phyloP scores from a whole-genome alignment of 2,888 invertebrate genomes.

The Ochropacha duplaris region DNA sequence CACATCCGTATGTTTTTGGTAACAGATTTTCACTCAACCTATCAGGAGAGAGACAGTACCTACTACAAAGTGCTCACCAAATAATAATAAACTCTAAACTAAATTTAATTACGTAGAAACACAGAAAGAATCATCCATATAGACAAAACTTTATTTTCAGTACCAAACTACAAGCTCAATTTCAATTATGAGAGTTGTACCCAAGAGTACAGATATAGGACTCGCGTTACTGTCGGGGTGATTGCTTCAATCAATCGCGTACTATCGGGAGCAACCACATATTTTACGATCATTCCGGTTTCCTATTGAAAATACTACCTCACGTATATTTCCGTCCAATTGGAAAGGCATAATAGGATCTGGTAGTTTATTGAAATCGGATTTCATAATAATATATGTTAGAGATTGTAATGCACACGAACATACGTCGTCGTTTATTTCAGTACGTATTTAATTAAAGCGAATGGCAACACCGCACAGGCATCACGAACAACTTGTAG shows the following conservation, averaged over 20 bases:
- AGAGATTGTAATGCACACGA: too few relatives aligned
- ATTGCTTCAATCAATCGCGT: slow-evolving; percentile 8
- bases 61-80: too few relatives aligned
- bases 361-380: neutral
- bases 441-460: too few relatives aligned
- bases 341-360: neutral
- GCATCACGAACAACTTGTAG: too few relatives aligned
- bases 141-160: neutral
- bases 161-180: neutral
- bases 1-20: too few relatives aligned
- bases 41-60: too few relatives aligned
- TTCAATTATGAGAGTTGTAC: slow-evolving; percentile 4
- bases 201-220: neutral
- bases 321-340: neutral
- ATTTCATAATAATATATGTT: too few relatives aligned
- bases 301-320: neutral
- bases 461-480: too few relatives aligned
- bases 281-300: slow-evolving; percentile 1
- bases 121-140: neutral
- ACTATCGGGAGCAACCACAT: slow-evolving; percentile 3
- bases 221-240: neutral
- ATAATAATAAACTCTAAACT: too few relatives aligned
- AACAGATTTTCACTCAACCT: too few relatives aligned
- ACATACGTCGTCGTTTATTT: too few relatives aligned
- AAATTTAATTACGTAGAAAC: too few relatives aligned